Evolutionary conservation across 2,113 vertebrate species (phyloP).

Genomic region (Trichechus manatus): DNA sequence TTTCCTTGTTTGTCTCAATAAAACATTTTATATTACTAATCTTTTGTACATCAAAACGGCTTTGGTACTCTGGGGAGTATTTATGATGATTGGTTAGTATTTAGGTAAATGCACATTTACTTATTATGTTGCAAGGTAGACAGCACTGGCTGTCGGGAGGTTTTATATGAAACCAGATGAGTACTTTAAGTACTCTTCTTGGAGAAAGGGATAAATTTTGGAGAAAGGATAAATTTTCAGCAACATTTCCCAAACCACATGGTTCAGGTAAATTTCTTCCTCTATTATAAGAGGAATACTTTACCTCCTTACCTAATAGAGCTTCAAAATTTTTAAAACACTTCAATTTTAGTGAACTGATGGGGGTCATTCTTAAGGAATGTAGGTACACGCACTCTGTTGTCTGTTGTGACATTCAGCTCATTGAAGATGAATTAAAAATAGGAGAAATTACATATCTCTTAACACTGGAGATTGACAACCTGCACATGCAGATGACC

Average conservation of each 20-base stretch:
- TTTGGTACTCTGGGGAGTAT: not conserved
- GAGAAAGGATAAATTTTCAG: conserved; percentile 25
- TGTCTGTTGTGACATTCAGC: not conserved
- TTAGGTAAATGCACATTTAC: not conserved
- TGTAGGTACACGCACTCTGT: not conserved
- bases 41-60: not conserved
- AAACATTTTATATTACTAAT: conserved; percentile 8
- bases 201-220: conserved; percentile 8
- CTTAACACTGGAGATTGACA: not conserved
- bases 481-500: too few relatives aligned
- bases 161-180: conserved; percentile 35
- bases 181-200: conserved; percentile 29
- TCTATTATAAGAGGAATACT: not conserved
- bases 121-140: not conserved
- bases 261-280: not conserved
- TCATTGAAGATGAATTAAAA: not conserved
- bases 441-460: not conserved
- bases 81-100: not conserved
- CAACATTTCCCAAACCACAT: not conserved
- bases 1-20: conserved; percentile 49
- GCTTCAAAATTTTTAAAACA: not conserved
- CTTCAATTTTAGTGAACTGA: not conserved
- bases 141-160: not conserved
- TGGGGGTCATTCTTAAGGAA: not conserved
- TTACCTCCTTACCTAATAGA: not conserved